A percentile compares a stretch with the other conserved stretches of the same genome.
phyloP scores from a whole-genome alignment of 2,888 invertebrate species.

The Leuctra nigra region DNA sequence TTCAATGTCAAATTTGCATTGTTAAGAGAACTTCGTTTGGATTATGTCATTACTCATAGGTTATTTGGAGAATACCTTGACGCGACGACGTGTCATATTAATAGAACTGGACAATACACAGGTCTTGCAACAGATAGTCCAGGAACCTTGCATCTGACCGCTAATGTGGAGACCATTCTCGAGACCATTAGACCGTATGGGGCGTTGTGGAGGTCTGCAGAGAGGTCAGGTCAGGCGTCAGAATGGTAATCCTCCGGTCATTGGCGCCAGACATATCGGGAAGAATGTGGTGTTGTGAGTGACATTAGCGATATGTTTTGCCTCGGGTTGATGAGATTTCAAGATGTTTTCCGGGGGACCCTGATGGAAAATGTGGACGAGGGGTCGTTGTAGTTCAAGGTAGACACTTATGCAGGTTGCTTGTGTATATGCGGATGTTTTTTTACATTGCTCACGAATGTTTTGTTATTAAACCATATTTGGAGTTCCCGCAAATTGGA shows the following conservation, averaged over 20 bases:
- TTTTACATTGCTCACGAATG: neutral
- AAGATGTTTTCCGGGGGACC: too few relatives aligned
- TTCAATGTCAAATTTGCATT: neutral
- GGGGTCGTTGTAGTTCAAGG: neutral
- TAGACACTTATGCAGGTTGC: neutral
- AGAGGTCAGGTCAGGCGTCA: neutral
- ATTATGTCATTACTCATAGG: neutral
- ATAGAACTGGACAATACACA: neutral
- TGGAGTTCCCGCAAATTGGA: neutral
- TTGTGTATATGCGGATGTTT: neutral
- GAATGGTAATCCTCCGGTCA: neutral
- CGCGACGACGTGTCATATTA: neutral
- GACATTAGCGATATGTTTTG: too few relatives aligned
- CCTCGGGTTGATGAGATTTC: too few relatives aligned
- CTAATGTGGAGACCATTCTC: neutral
- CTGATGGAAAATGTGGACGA: too few relatives aligned
- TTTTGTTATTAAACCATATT: neutral
- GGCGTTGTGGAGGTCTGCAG: neutral
- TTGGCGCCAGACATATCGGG: neutral
- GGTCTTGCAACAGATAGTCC: neutral
- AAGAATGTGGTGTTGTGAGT: slow-evolving; percentile 1
- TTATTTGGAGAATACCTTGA: neutral
- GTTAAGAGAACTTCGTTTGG: neutral
- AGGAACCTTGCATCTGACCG: neutral
- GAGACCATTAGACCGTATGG: neutral